phyloP scores from a whole-genome alignment of 2,113 vertebrate species.

The Leptobrachium leishanense region DNA sequence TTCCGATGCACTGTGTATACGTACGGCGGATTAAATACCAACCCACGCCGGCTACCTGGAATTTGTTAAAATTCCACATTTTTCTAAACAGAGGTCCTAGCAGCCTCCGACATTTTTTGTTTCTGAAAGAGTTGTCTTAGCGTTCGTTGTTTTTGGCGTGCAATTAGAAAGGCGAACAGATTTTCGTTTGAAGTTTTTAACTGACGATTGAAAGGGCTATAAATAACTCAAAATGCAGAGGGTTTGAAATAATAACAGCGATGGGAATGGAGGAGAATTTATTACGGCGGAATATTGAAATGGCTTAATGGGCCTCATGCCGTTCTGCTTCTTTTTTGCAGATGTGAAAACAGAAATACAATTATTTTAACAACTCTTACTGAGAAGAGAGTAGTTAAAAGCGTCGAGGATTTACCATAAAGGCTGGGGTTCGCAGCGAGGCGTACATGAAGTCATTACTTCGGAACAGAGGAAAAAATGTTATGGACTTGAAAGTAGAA shows the following conservation, averaged over 20 bases:
- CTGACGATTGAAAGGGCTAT: conserved; percentile 75
- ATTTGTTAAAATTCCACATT: conserved; percentile 66
- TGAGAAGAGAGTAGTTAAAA: conserved; percentile 63
- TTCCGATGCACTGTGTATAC: conserved; percentile 51
- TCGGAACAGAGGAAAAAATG: conserved; percentile 25
- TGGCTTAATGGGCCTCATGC: conserved; percentile 67
- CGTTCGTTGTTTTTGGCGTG: conserved; percentile 71
- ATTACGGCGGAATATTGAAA: conserved; percentile 63
- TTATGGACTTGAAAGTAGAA: conserved; percentile 12
- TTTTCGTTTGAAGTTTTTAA: conserved; percentile 75
- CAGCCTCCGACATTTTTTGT: conserved; percentile 60
- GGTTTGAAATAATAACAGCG: conserved; percentile 64
- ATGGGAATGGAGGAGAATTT: conserved; percentile 62
- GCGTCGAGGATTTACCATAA: conserved; percentile 51
- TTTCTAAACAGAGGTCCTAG: conserved; percentile 57
- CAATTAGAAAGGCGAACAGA: conserved; percentile 67
- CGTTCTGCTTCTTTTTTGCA: conserved; percentile 72
- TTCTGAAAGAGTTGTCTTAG: conserved; percentile 65
- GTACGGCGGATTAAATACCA: conserved; percentile 55
- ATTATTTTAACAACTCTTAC: conserved; percentile 70
- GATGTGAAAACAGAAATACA: conserved; percentile 74
- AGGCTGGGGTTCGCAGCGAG: conserved; percentile 25
- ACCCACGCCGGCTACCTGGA: conserved; percentile 49
- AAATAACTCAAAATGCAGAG: conserved; percentile 70
- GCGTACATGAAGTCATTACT: conserved; percentile 6